Evolutionary conservation across 2,797 vertebrate genomes (phyloP), one percentile per base, ranked within the genome.

Genomic region (Myripristis jacobus): DNA sequence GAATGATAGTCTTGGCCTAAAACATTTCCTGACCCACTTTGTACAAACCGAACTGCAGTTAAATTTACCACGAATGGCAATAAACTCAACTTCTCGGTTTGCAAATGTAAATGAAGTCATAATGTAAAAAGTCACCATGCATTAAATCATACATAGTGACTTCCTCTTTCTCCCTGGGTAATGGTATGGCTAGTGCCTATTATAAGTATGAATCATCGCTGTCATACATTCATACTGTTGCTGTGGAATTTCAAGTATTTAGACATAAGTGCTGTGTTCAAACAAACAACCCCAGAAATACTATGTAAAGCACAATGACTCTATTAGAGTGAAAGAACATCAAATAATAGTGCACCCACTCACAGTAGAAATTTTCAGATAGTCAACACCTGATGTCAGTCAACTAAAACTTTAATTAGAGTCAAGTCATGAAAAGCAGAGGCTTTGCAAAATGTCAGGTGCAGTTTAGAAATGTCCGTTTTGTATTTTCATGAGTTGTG

Each of bases 1-100:
- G 65, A 78, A 55, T 44, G 71, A 74, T 69, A 66, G 71, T 50
- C 46, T 22, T 13, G 61, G n/a, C 25, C 80, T 50, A 51, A 21
- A 74, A 71, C 62, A 72, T 77, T 80, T 85, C 79, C 72, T 78
- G 69, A 62, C 72, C 79, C 64, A 79, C 57, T 84, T 81, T 79
- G 73, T 51, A 60, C 34, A 54, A 77, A 85, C 16, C 56, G 21
- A 60, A n/a, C 59, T 36, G 59, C 54, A 50, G 79, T 74, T 64
- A 70, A 70, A 70, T 55, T 41, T 12, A n/a, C 52, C 7, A 64
- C 66, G 10, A 29, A 22, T 18, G 2, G 0, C 15, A 1, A 36
- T 19, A 15, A 67, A 69, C 25, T 56, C 59, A 53, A 61, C 29
- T 25, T 51, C 51, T 51, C 31, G 11, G 34, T 68, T 53, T 18